phyloP scores from a whole-genome alignment of 2,888 invertebrate genomes.

The Torymus texanus region DNA sequence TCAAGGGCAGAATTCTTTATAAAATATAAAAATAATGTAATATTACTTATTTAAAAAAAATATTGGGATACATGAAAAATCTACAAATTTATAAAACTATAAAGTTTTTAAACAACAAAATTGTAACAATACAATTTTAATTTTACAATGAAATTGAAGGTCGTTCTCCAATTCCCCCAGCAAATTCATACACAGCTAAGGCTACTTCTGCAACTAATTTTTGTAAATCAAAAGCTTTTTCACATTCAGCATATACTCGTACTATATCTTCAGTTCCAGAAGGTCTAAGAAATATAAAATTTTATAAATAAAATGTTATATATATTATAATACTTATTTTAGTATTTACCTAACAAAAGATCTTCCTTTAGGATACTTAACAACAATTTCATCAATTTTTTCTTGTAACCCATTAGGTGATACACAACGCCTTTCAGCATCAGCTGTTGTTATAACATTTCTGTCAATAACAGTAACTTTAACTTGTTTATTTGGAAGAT shows the following conservation, averaged over 20 bases:
- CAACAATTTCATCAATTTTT: conserved; percentile 84
- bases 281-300: conserved; percentile 78
- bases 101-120: background rate
- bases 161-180: conserved; percentile 84
- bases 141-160: conserved; percentile 27
- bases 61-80: background rate
- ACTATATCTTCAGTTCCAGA: conserved; percentile 99
- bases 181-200: conserved; percentile 84
- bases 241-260: conserved; percentile 96
- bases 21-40: background rate
- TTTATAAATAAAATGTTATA: conserved; percentile 9
- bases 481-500: conserved; percentile 90
- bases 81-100: background rate
- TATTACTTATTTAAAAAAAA: background rate
- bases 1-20: background rate
- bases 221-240: conserved; percentile 82
- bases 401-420: conserved; percentile 90
- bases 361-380: conserved; percentile 83
- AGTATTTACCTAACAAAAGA: conserved; percentile 87
- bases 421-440: conserved; percentile 90
- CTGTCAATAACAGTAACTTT: conserved; percentile 94
- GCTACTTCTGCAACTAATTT: conserved; percentile 86
- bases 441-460: conserved; percentile 87
- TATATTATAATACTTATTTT: conserved; percentile 10
- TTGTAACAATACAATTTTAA: background rate